Percentiles rank a stretch among this genome's conserved stretches.
Evolutionary conservation across 2,797 vertebrate genomes (phyloP).

Genomic region (Neomorphus geoffroyi): DNA sequence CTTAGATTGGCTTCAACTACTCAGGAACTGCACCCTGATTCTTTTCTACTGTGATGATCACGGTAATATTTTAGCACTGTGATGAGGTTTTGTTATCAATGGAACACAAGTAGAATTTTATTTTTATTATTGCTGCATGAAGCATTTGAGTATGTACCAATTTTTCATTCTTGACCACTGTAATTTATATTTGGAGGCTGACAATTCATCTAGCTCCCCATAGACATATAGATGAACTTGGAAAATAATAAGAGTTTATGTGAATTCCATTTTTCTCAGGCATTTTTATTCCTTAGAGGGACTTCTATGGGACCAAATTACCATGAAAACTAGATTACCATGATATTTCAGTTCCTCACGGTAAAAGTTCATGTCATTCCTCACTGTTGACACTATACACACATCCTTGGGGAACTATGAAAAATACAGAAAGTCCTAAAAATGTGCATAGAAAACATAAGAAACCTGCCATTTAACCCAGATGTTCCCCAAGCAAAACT

Average conservation of each 20-base stretch:
- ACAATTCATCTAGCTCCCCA: constrained; percentile 27
- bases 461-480: neutral
- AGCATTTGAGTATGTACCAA: neutral
- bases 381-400: constrained; percentile 29
- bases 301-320: constrained; percentile 19
- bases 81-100: constrained; percentile 16
- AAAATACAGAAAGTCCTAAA: constrained; percentile 16
- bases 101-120: neutral
- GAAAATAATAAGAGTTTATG: constrained; percentile 31
- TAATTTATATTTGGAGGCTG: constrained; percentile 45
- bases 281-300: constrained; percentile 65
- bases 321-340: constrained; percentile 41
- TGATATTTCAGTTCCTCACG: constrained; percentile 31
- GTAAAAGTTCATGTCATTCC: constrained; percentile 28
- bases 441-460: neutral
- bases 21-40: constrained; percentile 29
- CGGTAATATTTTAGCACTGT: neutral
- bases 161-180: neutral
- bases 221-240: neutral
- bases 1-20: constrained; percentile 12
- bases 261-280: constrained; percentile 60
- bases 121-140: constrained; percentile 49
- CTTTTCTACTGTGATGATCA: neutral
- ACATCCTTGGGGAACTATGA: constrained; percentile 39
- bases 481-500: neutral